Conservation (phyloP, 2,113 vertebrate genomes). For the Phycodurus eques region DNA sequence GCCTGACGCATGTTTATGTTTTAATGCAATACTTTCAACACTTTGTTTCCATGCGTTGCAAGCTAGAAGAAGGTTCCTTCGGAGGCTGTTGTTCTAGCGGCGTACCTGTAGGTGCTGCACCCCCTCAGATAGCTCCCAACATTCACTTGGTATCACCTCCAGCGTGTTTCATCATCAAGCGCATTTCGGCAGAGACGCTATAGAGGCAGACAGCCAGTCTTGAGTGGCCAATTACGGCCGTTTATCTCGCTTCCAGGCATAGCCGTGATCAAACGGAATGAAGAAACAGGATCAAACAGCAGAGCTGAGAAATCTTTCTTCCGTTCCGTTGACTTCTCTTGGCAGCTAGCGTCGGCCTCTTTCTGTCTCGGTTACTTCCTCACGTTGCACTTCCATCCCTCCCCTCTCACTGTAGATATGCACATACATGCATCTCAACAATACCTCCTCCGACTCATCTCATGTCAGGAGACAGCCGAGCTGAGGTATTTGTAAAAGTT, state of each 20-base stretch:
- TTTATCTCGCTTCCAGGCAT: conserved; percentile 71
- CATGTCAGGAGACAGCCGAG: conserved; percentile 37
- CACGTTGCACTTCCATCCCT: conserved; percentile 40
- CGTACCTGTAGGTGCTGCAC: conserved; percentile 35
- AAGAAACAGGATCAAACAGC: conserved; percentile 69
- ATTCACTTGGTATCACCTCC: conserved; percentile 22
- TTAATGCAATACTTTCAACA: neutral
- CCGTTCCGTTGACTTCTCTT: conserved; percentile 47
- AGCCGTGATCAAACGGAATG: conserved; percentile 71
- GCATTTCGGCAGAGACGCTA: conserved; percentile 57
- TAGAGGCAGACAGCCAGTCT: conserved; percentile 67
- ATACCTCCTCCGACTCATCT: conserved; percentile 28
- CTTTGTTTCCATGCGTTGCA: neutral
- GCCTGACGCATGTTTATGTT: conserved; percentile 6
- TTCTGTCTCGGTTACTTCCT: conserved; percentile 50
- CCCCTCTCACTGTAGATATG: conserved; percentile 18
- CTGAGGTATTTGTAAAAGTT: conserved; percentile 49
- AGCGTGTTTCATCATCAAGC: conserved; percentile 55
- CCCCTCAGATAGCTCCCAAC: conserved; percentile 18
- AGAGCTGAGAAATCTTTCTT: conserved; percentile 58
- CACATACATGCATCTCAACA: conserved; percentile 24
- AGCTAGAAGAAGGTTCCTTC: conserved; percentile 1
- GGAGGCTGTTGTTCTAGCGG: conserved; percentile 2
- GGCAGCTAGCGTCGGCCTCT: conserved; percentile 39
- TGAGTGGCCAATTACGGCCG: conserved; percentile 72